These are phyloP conservation scores for Cairina moschata DNA, from an alignment of 2,113 vertebrate species.

Conservation along the genomic window DNA sequence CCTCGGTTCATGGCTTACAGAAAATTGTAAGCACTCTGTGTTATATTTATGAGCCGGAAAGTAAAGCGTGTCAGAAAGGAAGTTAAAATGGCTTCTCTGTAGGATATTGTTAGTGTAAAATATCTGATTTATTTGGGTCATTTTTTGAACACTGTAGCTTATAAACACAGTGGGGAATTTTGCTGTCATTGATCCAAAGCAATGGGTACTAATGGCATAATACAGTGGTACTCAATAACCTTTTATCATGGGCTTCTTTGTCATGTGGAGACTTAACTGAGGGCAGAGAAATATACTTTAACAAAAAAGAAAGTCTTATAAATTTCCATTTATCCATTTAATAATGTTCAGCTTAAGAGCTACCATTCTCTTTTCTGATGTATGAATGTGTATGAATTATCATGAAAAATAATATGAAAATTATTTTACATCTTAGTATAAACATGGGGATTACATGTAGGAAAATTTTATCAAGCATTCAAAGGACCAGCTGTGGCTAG, in stretches of 20 bases:
- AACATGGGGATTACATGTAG: not conserved
- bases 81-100: slow-evolving; percentile 61
- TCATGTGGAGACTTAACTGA: slow-evolving; percentile 49
- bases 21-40: not conserved
- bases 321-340: not conserved
- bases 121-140: slow-evolving; percentile 59
- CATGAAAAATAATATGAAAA: not conserved
- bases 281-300: not conserved
- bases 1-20: not conserved
- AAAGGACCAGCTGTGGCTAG: not conserved
- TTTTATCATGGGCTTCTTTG: slow-evolving; percentile 60
- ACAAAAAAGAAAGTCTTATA: not conserved
- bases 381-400: not conserved
- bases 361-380: not conserved
- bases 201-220: slow-evolving; percentile 64
- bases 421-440: not conserved
- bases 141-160: slow-evolving; percentile 50
- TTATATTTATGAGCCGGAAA: slow-evolving; percentile 64
- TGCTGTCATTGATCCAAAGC: slow-evolving; percentile 68
- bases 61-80: slow-evolving; percentile 51
- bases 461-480: not conserved
- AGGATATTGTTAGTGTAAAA: slow-evolving; percentile 59
- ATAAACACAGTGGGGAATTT: slow-evolving; percentile 65
- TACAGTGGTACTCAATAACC: slow-evolving; percentile 52
- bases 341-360: not conserved